Base-by-base conservation (phyloP, 1,140 invertebrate genomes). In the Prorops nasuta region DNA sequence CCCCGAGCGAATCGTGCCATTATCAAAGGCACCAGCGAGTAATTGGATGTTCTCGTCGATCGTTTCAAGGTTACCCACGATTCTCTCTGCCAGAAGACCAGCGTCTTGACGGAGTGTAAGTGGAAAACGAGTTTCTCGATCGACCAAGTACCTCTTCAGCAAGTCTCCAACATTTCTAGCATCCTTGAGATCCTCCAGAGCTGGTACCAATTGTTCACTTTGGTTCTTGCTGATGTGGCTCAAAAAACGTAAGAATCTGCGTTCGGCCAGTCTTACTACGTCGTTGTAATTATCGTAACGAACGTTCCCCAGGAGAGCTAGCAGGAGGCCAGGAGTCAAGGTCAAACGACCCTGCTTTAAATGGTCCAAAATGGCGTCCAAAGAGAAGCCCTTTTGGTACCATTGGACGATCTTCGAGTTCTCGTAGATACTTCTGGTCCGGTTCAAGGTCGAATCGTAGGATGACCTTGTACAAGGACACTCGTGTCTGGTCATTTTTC, bases 31-130 rank as follows among this genome's bases (percentile, higher is more conserved):
- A 3, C 40, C 47, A 3, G 56, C 65, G 17, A 67, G 52, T n/a
- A 50, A 19, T 28, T 62, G 46, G 9, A 67, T 66, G n/a, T 67
- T 67, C n/a, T 58, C 37, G 17, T 51, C 54, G 17, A 66, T 56
- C 3, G 35, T 36, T 12, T 49, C 55, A 7, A 59, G 12, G 16
- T 67, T 50, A 4, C 42, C 37, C 14, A 51, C 14, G 1, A 64
- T 41, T 17, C 60, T 50, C 4, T 44, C 40, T 8, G 24, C 18
- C 14, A 63, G 28, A 14, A 55, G 22, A 0, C 32, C 3, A 14
- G 55, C 48, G 3, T 46, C 24, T 3, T 12, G 39, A 16, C 32
- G 12, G 10, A 40, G 12, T 2, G 31, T 9, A n/a, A 31, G 9
- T 3, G 20, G 8, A 9, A 31, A 14, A 16, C 24, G 31, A 1